Percentiles rank a stretch among this genome's conserved stretches.
Evolutionary conservation across 1,140 invertebrate genomes (phyloP).

Genomic region (Schmidtea mediterranea): DNA sequence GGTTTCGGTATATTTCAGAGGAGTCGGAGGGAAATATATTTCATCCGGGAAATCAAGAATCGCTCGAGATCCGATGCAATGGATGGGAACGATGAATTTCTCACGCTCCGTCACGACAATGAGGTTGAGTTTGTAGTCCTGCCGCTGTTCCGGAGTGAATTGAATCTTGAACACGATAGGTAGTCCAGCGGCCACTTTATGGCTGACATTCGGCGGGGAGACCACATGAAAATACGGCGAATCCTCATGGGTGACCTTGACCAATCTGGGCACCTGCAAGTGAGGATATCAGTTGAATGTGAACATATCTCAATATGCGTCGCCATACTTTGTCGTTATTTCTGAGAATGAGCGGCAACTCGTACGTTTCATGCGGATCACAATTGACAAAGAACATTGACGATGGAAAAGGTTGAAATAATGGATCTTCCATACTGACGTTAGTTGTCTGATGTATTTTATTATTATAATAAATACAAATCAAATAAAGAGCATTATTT

Average conservation of each 20-base stretch:
- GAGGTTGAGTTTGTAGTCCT: conserved; percentile 27
- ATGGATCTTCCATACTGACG: conserved; percentile 24
- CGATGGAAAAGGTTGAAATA: conserved; percentile 28
- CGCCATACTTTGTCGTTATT: conserved; percentile 28
- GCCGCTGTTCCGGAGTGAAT: conserved; percentile 25
- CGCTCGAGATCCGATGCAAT: conserved; percentile 22
- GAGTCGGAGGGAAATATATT: conserved; percentile 19
- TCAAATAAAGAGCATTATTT: not conserved
- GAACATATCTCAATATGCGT: not conserved
- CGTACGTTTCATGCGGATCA: conserved; percentile 23
- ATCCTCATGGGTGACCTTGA: conserved; percentile 24
- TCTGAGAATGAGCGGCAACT: conserved; percentile 22
- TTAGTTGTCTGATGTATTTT: conserved; percentile 14
- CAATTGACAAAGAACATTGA: conserved; percentile 26
- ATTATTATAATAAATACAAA: not conserved
- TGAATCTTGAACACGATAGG: conserved; percentile 23
- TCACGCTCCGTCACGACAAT: conserved; percentile 25
- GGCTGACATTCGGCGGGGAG: conserved; percentile 19
- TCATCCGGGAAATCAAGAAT: conserved; percentile 27
- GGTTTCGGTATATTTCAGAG: conserved; percentile 20
- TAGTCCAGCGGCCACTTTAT: conserved; percentile 26
- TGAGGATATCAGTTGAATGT: not conserved
- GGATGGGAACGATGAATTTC: conserved; percentile 25
- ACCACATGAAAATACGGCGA: conserved; percentile 28
- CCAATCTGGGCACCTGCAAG: conserved; percentile 21